Evolutionary conservation across 1,140 invertebrate genomes (phyloP), one percentile per base, ranked within the genome.

Genomic region (Brachionus manjavacas): DNA sequence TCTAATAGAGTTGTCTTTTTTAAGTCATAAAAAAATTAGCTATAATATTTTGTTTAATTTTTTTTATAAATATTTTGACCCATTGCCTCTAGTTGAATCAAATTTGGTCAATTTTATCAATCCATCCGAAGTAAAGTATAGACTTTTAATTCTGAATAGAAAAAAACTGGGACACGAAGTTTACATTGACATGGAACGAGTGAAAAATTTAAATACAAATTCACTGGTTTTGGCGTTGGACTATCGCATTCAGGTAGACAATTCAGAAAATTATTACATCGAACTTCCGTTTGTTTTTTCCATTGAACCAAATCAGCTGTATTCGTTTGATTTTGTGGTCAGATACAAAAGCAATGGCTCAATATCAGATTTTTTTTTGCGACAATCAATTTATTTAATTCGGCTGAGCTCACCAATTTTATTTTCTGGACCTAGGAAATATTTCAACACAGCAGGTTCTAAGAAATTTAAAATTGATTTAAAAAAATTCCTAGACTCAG

Each of bases 191-290:
- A 35, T 76, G 43, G 72, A 25, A 49, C 11, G 72, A 28, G 72
- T 76, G 14, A 76, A 76, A 76, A 76, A 76, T 49, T 12, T 76
- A n/a, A 76, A 49, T 20, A 49, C 72, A 1, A 76, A 76, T 25
- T 46, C 41, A 20, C 11, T 49, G 8, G 72, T 76, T 14, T 76
- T 76, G 41, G 72, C 72, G 14, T 7, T 76, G n/a, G 72, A 76
- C 41, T 76, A 76, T 76, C 39, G 72, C 23, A 46, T 76, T 12
- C 25, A 49, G 25, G 20, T 25, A 28, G 72, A 76, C 41, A 49
- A 76, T 35, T 25, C 23, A 9, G 31, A 49, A 23, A 49, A 49
- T 25, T 76, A 76, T 52, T 76, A 23, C 9, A 49, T 76, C 46
- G 72, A 76, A 16, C 11, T 76, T 49, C 43, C 72, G 3, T 46